Percentiles rank a stretch among this genome's conserved stretches.
These are phyloP conservation scores for Camelus bactrianus DNA, from an alignment of 2,113 vertebrate species.

Conservation along the genomic window DNA sequence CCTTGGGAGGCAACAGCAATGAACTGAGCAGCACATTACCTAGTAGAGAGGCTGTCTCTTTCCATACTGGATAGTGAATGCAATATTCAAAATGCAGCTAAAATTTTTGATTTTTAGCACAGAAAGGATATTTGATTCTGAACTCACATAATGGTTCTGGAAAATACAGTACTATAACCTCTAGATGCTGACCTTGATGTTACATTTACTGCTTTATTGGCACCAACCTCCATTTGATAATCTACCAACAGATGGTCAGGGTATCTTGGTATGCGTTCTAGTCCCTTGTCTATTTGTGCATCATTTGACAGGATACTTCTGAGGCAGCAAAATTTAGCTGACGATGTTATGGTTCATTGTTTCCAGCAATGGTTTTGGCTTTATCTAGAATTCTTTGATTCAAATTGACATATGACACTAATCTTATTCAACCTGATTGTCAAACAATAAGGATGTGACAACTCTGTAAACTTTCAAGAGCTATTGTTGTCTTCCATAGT, in stretches of 20 bases:
- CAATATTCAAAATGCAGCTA: not conserved
- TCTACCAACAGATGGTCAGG: constrained; percentile 63
- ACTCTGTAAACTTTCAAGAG: not conserved
- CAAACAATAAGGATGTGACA: not conserved
- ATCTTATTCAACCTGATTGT: constrained; percentile 36
- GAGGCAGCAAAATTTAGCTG: constrained; percentile 61
- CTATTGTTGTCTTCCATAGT: not conserved
- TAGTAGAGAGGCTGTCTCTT: not conserved
- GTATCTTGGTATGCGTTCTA: constrained; percentile 36
- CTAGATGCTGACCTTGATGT: constrained; percentile 56
- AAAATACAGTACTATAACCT: not conserved
- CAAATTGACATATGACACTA: constrained; percentile 43
- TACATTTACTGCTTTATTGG: constrained; percentile 47
- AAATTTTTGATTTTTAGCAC: not conserved
- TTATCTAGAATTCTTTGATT: constrained; percentile 57
- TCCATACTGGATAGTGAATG: not conserved
- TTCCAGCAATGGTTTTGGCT: constrained; percentile 36
- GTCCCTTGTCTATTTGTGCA: constrained; percentile 59
- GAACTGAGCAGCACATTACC: not conserved
- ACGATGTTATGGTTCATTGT: constrained; percentile 65
- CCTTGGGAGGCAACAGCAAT: not conserved
- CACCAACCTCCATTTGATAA: constrained; percentile 39
- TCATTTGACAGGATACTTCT: constrained; percentile 64
- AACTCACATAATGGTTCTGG: not conserved
- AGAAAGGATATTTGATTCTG: not conserved